phyloP scores from a whole-genome alignment of 1,140 invertebrate genomes.

The Oncopeltus fasciatus region DNA sequence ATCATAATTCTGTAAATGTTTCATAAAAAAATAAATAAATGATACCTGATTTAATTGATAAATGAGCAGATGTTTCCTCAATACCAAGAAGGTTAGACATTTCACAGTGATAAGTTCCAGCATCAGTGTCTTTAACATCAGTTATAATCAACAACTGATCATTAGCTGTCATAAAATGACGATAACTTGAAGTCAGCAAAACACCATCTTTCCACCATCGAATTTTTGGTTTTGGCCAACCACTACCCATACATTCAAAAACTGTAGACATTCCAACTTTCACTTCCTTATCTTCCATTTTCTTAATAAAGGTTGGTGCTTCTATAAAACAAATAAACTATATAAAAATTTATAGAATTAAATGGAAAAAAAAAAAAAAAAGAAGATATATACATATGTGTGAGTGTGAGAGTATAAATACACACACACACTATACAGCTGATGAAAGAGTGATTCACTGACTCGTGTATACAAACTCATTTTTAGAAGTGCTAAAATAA shows the following conservation, averaged over 20 bases:
- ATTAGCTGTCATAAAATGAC: constrained; percentile 68
- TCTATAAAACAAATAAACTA: constrained; percentile 45
- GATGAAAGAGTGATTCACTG: too few species aligned
- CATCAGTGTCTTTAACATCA: constrained; percentile 56
- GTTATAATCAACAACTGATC: constrained; percentile 79
- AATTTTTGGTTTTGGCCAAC: constrained; percentile 73
- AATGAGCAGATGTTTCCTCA: constrained; percentile 35
- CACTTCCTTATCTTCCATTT: constrained; percentile 70
- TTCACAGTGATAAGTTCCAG: constrained; percentile 76
- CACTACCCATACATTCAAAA: constrained; percentile 72
- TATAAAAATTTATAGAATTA: not conserved
- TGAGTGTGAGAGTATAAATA: too few species aligned
- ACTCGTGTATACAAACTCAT: too few species aligned
- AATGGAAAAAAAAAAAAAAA: not conserved
- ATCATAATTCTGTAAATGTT: too few species aligned
- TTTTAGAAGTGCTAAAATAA: too few species aligned
- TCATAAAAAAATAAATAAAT: not conserved
- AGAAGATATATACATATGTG: not conserved
- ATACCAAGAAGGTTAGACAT: constrained; percentile 71
- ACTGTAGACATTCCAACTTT: constrained; percentile 64
- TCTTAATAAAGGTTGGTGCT: constrained; percentile 67
- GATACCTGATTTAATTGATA: constrained; percentile 41
- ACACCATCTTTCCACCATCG: constrained; percentile 77
- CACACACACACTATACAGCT: too few species aligned
- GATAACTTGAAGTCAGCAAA: constrained; percentile 44